Percentiles rank a stretch among this genome's conserved stretches.
phyloP scores from a whole-genome alignment of 2,113 vertebrate species.

The Conger conger region DNA sequence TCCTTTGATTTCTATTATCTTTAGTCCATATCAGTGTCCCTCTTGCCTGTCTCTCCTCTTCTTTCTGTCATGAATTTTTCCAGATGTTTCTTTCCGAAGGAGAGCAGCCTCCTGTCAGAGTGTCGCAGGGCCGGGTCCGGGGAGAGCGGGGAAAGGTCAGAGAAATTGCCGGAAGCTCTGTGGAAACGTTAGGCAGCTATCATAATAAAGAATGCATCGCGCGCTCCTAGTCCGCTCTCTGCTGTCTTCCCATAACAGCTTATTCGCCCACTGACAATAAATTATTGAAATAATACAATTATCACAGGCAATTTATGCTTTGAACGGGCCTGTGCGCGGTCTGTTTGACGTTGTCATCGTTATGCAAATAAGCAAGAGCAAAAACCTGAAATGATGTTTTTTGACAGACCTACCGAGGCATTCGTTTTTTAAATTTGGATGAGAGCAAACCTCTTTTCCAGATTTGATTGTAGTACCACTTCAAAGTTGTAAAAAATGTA shows the following conservation, averaged over 20 bases:
- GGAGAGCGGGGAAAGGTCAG: conserved; percentile 18
- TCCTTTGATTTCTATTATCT: conserved; percentile 17
- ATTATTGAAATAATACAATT: conserved; percentile 17
- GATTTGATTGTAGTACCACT: background rate
- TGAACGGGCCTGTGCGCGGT: background rate
- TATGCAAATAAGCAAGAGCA: background rate
- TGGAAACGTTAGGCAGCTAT: background rate
- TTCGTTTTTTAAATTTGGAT: background rate
- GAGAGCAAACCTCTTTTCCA: background rate
- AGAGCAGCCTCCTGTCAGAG: background rate
- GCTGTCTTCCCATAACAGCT: background rate
- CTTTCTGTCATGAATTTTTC: background rate
- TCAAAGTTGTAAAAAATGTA: background rate
- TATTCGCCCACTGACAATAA: conserved; percentile 13
- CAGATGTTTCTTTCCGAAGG: background rate
- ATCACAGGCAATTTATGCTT: conserved; percentile 3
- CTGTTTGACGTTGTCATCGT: background rate
- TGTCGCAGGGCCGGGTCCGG: background rate
- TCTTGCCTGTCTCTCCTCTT: background rate
- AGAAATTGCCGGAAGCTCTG: background rate
- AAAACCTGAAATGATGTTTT: background rate
- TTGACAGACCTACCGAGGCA: background rate
- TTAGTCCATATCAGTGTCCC: conserved; percentile 10
- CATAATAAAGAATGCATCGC: background rate
- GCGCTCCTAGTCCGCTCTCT: conserved; percentile 2